A percentile compares a stretch with the other conserved stretches of the same genome.
Evolutionary conservation across 2,797 vertebrate genomes (phyloP).

Genomic region (Typhlichthys subterraneus): DNA sequence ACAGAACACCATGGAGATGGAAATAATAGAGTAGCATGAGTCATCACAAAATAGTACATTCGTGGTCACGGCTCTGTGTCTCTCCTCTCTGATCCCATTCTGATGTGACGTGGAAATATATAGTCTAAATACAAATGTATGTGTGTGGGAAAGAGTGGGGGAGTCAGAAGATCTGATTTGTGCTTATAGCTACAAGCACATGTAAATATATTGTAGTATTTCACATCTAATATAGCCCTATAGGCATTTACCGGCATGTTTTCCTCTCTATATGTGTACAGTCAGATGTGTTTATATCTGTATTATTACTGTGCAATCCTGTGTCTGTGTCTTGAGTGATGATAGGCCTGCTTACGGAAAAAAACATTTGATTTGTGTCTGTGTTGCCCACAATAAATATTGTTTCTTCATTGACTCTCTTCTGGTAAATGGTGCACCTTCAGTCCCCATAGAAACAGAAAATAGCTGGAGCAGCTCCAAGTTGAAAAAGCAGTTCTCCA

Average conservation of each 20-base stretch:
- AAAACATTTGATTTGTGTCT: constrained; percentile 36
- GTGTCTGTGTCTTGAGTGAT: constrained; percentile 14
- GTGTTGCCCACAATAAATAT: constrained; percentile 52
- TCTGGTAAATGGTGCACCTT: constrained; percentile 46
- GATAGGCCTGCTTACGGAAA: constrained; percentile 38
- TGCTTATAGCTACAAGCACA: background rate
- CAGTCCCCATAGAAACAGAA: constrained; percentile 46
- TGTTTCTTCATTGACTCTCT: constrained; percentile 30
- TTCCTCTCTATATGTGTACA: too few relatives aligned
- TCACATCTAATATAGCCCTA: background rate
- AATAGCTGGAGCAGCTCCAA: constrained; percentile 57
- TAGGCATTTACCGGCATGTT: background rate
- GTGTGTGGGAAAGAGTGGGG: background rate
- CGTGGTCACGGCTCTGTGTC: constrained; percentile 4
- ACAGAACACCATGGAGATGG: constrained; percentile 29
- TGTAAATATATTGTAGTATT: background rate
- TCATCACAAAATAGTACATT: constrained; percentile 49
- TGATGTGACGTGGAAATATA: constrained; percentile 29
- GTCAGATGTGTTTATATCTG: too few relatives aligned
- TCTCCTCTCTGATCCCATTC: constrained; percentile 8
- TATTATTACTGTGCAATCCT: too few relatives aligned
- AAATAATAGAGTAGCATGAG: constrained; percentile 38
- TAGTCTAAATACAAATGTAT: background rate
- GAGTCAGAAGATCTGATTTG: background rate
- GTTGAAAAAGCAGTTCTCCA: constrained; percentile 49